Conservation (phyloP, 1,140 invertebrate genomes). For the Helicoverpa zea region DNA sequence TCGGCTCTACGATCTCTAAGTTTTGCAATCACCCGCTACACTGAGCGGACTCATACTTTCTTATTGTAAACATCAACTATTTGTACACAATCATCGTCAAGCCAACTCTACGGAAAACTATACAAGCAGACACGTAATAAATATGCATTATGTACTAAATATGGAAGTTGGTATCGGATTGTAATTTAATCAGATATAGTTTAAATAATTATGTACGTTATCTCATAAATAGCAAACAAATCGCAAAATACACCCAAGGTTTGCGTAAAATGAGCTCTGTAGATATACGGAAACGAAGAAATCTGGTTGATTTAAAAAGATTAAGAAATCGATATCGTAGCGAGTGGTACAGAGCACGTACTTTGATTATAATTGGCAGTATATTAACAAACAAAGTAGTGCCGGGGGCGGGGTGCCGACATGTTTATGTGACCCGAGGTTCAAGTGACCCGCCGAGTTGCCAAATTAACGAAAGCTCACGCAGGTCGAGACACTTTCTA, state of each 20-base stretch:
- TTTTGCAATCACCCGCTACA: constrained; percentile 73
- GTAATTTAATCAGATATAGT: background rate
- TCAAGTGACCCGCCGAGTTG: constrained; percentile 74
- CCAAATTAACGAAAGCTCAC: constrained; percentile 80
- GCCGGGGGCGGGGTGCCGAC: constrained; percentile 75
- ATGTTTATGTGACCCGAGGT: constrained; percentile 80
- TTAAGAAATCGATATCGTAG: constrained; percentile 80
- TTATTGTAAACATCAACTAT: constrained; percentile 54
- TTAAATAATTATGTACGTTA: constrained; percentile 1
- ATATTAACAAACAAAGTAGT: constrained; percentile 84
- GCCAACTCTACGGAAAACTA: background rate
- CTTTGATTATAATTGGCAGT: constrained; percentile 86
- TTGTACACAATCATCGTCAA: constrained; percentile 10
- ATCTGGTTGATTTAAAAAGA: constrained; percentile 63
- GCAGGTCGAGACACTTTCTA: constrained; percentile 84
- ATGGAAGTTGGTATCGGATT: background rate
- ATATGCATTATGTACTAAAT: constrained; percentile 10
- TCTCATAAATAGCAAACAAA: constrained; percentile 43
- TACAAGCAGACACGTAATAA: background rate
- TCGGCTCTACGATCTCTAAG: constrained; percentile 67
- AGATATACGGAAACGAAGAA: constrained; percentile 62
- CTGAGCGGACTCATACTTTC: constrained; percentile 56
- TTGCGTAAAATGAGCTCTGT: constrained; percentile 59
- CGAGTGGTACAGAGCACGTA: constrained; percentile 63
- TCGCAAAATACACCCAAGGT: constrained; percentile 50